Evolutionary conservation across 2,797 vertebrate genomes (phyloP), one percentile per base, ranked within the genome.

Genomic region (Galago senegalensis): DNA sequence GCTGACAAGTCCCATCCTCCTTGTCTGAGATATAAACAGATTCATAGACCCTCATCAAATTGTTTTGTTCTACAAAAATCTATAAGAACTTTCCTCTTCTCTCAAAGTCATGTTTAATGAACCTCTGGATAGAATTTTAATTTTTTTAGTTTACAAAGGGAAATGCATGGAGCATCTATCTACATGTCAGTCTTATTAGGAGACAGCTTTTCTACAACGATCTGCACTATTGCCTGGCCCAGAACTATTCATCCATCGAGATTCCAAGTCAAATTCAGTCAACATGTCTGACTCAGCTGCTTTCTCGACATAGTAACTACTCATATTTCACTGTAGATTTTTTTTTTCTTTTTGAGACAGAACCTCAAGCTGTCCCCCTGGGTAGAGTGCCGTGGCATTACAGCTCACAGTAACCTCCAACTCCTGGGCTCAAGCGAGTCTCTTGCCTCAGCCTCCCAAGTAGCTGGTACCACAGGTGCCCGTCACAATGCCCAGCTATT

Each of bases 101-200:
- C 23, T 75, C 53, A 63, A 25, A 67, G 65, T 37, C 14, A 82
- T 61, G 72, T 61, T 29, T 91, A 40, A 75, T 29, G 31, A 88
- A 84, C 37, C 12, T 73, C 23, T 60, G 65, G 17, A 56, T 53
- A 93, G 11, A 56, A 83, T 60, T 60, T 60, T 85, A 29, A 70
- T 9, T 76, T 86, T 95, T 49, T 53, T 89, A 31, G 88, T 85
- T 91, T 91, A 85, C 34, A 76, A 76, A 60, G 10, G 58, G 27
- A 91, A 87, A 82, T 65, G 29, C 20, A 21, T 46, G 67, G 40
- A 84, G 29, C 60, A 67, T 75, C 40, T 87, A 84, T 56, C 20
- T 83, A 75, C 3, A 80, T 46, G 86, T 65, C 7, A 7, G 6
- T 87, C 16, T 84, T 72, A 4, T 37, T 91, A 40, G 37, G 53